Conservation (phyloP, 1,140 invertebrate genomes). For the Aphidius gifuensis region DNA sequence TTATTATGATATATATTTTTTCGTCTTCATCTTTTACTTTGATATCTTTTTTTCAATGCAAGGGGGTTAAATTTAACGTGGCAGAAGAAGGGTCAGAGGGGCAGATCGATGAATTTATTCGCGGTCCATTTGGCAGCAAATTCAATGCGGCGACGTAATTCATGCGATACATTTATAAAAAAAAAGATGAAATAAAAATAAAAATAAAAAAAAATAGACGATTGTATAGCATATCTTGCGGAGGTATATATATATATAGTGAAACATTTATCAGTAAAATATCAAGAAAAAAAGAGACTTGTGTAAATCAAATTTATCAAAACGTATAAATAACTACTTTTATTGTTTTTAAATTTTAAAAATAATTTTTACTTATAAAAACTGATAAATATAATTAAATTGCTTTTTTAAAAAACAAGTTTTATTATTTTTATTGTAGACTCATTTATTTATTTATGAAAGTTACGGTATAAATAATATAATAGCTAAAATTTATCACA, state of each 20-base stretch:
- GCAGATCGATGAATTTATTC: constrained; percentile 25
- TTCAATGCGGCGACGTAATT: constrained; percentile 21
- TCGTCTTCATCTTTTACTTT: no score
- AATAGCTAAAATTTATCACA: no score
- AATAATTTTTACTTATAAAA: no score
- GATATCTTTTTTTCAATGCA: no score
- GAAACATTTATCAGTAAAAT: no score
- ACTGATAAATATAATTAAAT: neutral
- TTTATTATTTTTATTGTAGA: neutral
- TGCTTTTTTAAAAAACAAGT: neutral
- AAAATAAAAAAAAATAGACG: neutral
- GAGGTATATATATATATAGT: no score
- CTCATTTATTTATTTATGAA: neutral
- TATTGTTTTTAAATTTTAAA: no score
- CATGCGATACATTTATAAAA: constrained; percentile 21
- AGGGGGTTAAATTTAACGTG: no score
- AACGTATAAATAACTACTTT: no score
- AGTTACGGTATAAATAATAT: neutral
- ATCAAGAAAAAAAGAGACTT: no score
- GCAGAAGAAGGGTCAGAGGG: neutral
- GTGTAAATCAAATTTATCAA: no score
- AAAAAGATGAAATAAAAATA: constrained; percentile 5
- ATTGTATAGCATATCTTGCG: neutral
- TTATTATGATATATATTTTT: no score
- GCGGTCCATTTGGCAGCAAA: constrained; percentile 25